phyloP scores from a whole-genome alignment of 2,113 vertebrate genomes.

The Pluvialis apricaria region DNA sequence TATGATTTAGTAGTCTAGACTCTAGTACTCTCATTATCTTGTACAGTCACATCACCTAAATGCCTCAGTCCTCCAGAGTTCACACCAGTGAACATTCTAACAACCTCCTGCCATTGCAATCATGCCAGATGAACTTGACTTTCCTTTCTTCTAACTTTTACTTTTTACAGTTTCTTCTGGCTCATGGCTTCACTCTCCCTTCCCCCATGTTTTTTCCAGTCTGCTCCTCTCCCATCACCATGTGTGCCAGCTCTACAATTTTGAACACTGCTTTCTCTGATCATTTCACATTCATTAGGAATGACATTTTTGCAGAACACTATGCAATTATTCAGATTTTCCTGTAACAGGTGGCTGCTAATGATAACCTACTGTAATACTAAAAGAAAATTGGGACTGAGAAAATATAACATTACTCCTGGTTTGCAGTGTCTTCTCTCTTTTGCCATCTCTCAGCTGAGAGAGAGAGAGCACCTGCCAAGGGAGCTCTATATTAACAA shows the following conservation, averaged over 20 bases:
- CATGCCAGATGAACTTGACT: background rate
- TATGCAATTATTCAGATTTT: background rate
- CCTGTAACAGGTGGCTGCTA: background rate
- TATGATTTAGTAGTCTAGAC: background rate
- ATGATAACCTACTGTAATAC: background rate
- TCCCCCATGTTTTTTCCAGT: background rate
- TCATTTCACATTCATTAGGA: background rate
- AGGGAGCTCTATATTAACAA: background rate
- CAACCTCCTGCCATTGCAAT: background rate
- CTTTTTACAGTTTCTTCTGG: background rate
- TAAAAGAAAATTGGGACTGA: background rate
- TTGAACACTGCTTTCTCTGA: background rate
- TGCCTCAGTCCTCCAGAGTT: background rate
- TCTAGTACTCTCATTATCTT: background rate
- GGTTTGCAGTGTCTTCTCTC: background rate
- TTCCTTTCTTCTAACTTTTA: background rate
- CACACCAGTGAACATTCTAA: background rate
- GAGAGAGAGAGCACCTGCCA: background rate
- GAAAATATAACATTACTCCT: background rate
- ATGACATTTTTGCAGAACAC: background rate
- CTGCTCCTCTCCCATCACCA: background rate
- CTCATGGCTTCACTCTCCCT: background rate
- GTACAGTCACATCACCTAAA: background rate
- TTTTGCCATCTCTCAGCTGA: background rate
- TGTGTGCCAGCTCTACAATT: background rate